Base-by-base conservation (phyloP, 2,888 invertebrate genomes). In the Neocrepidodera transversa region DNA sequence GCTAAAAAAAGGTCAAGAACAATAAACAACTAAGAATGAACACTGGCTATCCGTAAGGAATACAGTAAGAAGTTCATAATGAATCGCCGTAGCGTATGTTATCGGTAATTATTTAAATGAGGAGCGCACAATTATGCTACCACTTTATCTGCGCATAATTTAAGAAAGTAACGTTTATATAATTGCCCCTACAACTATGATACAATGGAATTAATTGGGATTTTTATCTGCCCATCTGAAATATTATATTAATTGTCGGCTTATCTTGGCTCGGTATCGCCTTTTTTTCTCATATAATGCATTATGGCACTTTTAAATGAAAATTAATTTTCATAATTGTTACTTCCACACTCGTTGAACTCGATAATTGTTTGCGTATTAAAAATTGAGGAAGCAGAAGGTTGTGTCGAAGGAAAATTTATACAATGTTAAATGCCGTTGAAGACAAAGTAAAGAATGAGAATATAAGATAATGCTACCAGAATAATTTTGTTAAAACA, bases 131-230 rank as follows among this genome's bases (percentile, higher is more conserved):
- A 68, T 70, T 69, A 69, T 64, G 65, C 67, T 68, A 54, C 62
- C 66, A 57, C 60, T 68, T 69, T 66, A 70, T 68, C 68, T 67
- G 65, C 64, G 66, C 66, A 68, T 68, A 68, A 64, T 63, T 69
- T 60, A 64, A 67, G 38, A 66, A 65, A 65, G 60, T 63, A 59
- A 63, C 66, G 65, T 67, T 67, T 62, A 61, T 47, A 62, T 68
- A 69, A 70, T 67, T 69, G 65, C 65, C 57, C 43, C 50, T 52
- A 56, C 61, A 38, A 60, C 55, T 63, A 58, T 63, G 58, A 55
- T 58, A 65, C 57, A 63, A 62, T 47, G 61, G 56, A 63, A 66
- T 64, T 64, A 64, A 63, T 61, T 63, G 57, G 35, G 54, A 59
- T 60, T 51, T 30, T 63, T 56, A 67, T 63, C 67, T 52, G 51